These are phyloP conservation scores for Tetragnatha versicolor DNA, from an alignment of 1,140 invertebrate species.

Conservation along the genomic window DNA sequence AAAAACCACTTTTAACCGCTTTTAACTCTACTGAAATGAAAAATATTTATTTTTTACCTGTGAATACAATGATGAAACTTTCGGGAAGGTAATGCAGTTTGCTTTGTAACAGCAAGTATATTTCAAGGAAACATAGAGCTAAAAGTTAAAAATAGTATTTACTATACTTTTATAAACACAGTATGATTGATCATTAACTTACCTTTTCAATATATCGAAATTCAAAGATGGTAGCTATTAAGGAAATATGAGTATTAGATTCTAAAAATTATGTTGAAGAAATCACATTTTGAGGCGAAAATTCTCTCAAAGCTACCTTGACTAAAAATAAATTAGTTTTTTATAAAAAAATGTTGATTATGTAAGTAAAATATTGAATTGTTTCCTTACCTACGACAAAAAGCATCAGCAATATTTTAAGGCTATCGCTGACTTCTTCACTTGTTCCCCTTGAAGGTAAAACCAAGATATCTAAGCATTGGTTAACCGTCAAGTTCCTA, in stretches of 20 bases:
- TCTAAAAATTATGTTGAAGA: too few species aligned
- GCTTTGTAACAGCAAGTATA: not conserved
- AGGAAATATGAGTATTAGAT: too few species aligned
- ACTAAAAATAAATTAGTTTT: not conserved
- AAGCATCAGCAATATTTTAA: conserved; percentile 26
- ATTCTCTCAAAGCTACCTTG: too few species aligned
- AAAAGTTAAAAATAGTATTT: not conserved
- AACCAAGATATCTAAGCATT: not conserved
- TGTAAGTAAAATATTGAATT: not conserved
- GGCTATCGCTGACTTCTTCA: conserved; percentile 23
- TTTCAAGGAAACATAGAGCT: conserved; percentile 30
- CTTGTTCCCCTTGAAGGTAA: conserved; percentile 5
- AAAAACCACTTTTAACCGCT: too few species aligned
- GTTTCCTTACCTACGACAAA: conserved; percentile 20
- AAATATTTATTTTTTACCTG: too few species aligned
- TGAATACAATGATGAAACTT: conserved; percentile 15
- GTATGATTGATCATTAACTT: too few species aligned
- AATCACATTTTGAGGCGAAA: too few species aligned
- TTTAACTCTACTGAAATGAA: too few species aligned
- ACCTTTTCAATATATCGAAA: not conserved
- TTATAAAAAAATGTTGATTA: not conserved
- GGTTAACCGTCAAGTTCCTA: too few species aligned
- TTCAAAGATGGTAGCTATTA: too few species aligned
- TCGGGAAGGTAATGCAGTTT: conserved; percentile 24
- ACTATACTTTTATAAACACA: not conserved